A percentile compares a stretch with the other conserved stretches of the same genome.
These are phyloP conservation scores for Ephialtes manifestator DNA, from an alignment of 2,888 invertebrate genomes.

Conservation along the genomic window DNA sequence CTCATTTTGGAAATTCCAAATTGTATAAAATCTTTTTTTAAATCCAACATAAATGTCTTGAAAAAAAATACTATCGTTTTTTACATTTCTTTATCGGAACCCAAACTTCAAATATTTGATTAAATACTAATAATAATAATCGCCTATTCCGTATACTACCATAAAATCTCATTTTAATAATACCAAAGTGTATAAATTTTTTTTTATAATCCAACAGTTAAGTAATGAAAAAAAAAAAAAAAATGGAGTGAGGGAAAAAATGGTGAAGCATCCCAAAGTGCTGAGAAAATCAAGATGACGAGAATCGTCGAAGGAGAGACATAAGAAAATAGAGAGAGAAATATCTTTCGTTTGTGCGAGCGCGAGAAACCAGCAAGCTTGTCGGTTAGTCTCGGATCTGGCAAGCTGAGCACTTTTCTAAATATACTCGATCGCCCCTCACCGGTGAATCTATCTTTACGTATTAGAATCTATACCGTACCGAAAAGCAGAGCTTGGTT, in stretches of 20 bases:
- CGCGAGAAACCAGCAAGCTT: constrained; percentile 44
- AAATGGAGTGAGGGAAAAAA: background rate
- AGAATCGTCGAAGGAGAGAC: constrained; percentile 43
- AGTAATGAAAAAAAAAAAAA: no score
- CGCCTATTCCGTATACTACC: no score
- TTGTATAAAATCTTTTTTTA: no score
- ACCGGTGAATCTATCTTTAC: constrained; percentile 85
- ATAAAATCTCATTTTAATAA: no score
- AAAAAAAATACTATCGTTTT: no score
- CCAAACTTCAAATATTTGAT: no score
- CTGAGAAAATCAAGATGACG: constrained; percentile 28
- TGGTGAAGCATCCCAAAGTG: constrained; percentile 25
- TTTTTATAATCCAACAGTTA: no score
- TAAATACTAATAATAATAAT: no score
- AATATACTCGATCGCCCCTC: constrained; percentile 85
- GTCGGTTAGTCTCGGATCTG: constrained; percentile 80
- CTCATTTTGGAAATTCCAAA: no score
- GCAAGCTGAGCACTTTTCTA: constrained; percentile 85
- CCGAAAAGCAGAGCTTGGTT: constrained; percentile 71
- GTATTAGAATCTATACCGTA: constrained; percentile 84
- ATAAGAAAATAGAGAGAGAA: constrained; percentile 23
- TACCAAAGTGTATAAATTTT: no score
- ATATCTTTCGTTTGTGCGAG: constrained; percentile 44
- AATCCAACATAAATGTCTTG: no score
- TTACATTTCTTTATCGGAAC: no score